Base-by-base conservation (phyloP, 1,140 invertebrate species). In the Drosophila trapezifrons region DNA sequence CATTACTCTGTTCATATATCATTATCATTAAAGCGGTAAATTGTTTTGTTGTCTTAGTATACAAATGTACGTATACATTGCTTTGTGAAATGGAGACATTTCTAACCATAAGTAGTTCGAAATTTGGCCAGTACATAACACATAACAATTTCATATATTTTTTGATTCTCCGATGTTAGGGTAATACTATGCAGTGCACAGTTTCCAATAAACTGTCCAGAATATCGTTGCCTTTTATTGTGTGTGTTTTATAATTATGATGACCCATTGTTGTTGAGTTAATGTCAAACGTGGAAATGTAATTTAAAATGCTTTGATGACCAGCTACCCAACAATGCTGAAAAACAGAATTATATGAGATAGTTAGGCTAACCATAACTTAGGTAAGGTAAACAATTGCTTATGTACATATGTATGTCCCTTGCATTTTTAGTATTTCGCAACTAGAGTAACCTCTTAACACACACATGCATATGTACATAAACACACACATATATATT, bases 21-120 rank as follows among this genome's bases (percentile, higher is more conserved):
- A 87, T 87, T 87, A 87, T 89, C 84, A 87, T 89, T 89, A 87
- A 87, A 89, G 84, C 84, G 84, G 82, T 87, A 89, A 87, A 87
- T 87, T 87, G 80, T 83, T 89, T 79, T 80, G 84, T 87, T 87
- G 76, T 67, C 69, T 76, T 74, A 56, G 76, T 56, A 38, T 51
- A 40, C 29, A 52, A 52, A 52, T 46, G 25, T 51, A 73, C 52
- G 20, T 42, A 58, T 71, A 56, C 40, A 69, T 56, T 55, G 47
- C 12, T 22, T 10, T 32, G 27, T 17, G 25, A 40, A 42, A 15
- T 4, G 25, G 52, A 43, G 62, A 45, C 45, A 37, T 32, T 32
- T 29, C 27, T 29, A 29, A 29, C 27, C 9, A 29, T 29, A 29
- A 29, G 40, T 54, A 46, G 66, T 38, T 70, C 35, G 43, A 71